These are phyloP conservation scores for Wasmannia auropunctata DNA, from an alignment of 1,140 invertebrate species.

Conservation along the genomic window DNA sequence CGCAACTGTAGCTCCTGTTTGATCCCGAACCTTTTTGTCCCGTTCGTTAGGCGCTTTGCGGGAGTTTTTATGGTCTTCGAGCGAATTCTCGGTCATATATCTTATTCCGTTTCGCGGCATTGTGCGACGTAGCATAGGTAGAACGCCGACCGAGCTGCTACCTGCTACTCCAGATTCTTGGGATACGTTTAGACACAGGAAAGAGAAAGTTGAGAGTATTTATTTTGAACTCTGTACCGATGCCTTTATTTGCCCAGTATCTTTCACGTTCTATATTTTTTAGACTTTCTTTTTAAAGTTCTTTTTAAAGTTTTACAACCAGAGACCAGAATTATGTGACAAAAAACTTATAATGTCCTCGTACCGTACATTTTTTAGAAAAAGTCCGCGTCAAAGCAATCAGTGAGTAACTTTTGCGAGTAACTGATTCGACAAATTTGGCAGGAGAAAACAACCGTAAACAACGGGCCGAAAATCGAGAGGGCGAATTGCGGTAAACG, in stretches of 20 bases:
- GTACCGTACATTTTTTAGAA: neutral
- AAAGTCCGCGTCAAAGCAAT: neutral
- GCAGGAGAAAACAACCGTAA: neutral
- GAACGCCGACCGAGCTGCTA: slow-evolving; percentile 72
- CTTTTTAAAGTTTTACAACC: neutral
- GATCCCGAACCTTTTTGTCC: slow-evolving; percentile 56
- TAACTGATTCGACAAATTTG: neutral
- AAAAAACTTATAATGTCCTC: neutral
- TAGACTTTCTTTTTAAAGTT: neutral
- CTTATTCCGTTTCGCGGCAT: slow-evolving; percentile 71
- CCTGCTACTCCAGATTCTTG: slow-evolving; percentile 76
- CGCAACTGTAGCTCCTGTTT: slow-evolving; percentile 52
- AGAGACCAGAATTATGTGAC: neutral
- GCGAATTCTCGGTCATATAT: slow-evolving; percentile 71
- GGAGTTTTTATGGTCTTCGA: slow-evolving; percentile 63
- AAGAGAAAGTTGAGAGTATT: neutral
- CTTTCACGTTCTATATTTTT: neutral
- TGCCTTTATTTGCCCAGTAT: neutral
- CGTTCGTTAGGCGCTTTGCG: slow-evolving; percentile 64
- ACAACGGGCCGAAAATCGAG: neutral
- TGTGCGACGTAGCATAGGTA: slow-evolving; percentile 58
- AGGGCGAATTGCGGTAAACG: neutral
- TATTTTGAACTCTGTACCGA: neutral
- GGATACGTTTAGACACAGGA: neutral
- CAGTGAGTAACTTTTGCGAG: neutral